Percentiles rank a stretch among this genome's conserved stretches.
Evolutionary conservation across 2,113 vertebrate genomes (phyloP).

Genomic region (Zosterops japonicus): DNA sequence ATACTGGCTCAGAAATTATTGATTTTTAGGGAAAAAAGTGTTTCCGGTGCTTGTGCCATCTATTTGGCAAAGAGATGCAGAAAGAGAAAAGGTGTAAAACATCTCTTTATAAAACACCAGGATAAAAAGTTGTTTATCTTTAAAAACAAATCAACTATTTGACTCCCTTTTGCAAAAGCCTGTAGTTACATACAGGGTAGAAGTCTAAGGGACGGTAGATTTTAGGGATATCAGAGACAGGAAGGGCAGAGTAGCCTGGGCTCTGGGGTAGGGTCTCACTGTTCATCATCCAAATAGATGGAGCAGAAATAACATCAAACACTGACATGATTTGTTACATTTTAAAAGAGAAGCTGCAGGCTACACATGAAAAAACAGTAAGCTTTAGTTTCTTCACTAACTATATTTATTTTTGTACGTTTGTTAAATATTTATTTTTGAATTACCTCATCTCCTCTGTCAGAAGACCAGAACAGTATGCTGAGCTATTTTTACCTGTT

Average conservation of each 20-base stretch:
- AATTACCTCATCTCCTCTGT: not conserved
- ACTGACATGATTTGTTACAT: not conserved
- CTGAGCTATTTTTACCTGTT: not conserved
- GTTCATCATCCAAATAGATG: not conserved
- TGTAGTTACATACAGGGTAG: not conserved
- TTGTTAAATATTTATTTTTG: not conserved
- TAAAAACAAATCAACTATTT: not conserved
- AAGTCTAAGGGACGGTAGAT: not conserved
- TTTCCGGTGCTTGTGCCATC: rapidly evolving
- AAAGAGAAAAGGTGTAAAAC: not conserved
- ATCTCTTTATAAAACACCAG: not conserved
- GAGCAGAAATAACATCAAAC: not conserved
- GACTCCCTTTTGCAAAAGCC: not conserved
- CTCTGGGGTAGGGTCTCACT: not conserved
- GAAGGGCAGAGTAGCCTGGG: not conserved
- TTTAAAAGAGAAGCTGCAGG: not conserved
- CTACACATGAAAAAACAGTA: not conserved
- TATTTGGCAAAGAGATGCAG: not conserved
- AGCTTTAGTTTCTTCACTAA: not conserved
- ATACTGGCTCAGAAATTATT: not conserved
- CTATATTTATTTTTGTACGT: not conserved
- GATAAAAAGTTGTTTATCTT: not conserved
- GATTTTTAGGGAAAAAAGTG: not conserved
- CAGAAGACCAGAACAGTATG: rapidly evolving
- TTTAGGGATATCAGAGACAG: not conserved